A percentile compares a stretch with the other conserved stretches of the same genome.
phyloP scores from a whole-genome alignment of 2,113 vertebrate species.

The Thymallus thymallus region DNA sequence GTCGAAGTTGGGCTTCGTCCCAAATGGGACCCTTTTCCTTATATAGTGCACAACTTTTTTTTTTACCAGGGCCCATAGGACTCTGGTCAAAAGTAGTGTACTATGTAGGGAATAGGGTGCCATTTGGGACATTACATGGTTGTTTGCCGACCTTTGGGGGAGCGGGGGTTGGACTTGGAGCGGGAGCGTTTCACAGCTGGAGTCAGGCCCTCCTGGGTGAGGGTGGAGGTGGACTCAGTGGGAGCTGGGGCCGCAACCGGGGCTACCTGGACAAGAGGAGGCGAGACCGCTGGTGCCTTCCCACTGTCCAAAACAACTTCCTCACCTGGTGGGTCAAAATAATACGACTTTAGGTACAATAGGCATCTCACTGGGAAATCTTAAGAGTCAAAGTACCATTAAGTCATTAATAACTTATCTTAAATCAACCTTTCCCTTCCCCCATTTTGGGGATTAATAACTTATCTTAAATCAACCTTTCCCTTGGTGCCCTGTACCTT shows the following conservation, averaged over 20 bases:
- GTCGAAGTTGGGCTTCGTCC: no score
- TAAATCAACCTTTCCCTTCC: no score
- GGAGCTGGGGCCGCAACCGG: neutral
- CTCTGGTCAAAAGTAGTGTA: no score
- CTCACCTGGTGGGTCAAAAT: neutral
- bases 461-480: no score
- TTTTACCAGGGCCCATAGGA: no score
- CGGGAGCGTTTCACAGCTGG: no score
- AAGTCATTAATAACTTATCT: neutral
- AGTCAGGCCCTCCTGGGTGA: no score
- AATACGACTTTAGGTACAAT: neutral
- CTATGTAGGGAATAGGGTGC: neutral
- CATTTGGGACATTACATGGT: neutral
- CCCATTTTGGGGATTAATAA: neutral
- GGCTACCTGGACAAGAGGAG: constrained; percentile 10
- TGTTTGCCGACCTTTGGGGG: constrained; percentile 33
- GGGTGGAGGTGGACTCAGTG: no score
- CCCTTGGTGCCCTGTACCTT: constrained; percentile 65
- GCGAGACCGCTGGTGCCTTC: constrained; percentile 22
- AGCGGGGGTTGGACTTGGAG: constrained; percentile 26
- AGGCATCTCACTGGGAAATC: neutral
- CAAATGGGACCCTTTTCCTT: no score
- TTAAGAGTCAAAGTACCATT: neutral
- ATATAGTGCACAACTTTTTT: no score
- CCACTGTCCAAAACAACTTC: constrained; percentile 31